Conservation (phyloP, 2,113 vertebrate genomes). For the Bufo gargarizans region DNA sequence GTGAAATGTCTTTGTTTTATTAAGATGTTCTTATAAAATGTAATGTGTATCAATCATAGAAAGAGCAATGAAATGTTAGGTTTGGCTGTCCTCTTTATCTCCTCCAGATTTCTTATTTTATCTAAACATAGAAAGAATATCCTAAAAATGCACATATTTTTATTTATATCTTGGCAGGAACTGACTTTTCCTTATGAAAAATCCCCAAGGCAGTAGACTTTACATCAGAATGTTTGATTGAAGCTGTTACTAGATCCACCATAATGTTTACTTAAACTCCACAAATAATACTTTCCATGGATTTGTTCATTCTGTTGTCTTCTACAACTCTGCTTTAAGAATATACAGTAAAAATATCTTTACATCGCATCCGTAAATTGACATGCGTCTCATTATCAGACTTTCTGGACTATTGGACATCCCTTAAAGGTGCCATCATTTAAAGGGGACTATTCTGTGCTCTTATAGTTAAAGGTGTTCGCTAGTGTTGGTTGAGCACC, state of each 20-base stretch:
- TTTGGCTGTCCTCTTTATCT: not conserved
- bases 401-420: not conserved
- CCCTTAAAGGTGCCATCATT: not conserved
- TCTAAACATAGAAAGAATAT: not conserved
- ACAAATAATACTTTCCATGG: not conserved
- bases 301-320: not conserved
- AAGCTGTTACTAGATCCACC: not conserved
- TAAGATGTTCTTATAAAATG: not conserved
- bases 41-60: not conserved
- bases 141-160: constrained; percentile 21
- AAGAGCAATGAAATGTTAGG: not conserved
- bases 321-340: not conserved
- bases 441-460: too few relatives aligned
- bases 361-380: not conserved
- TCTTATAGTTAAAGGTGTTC: too few relatives aligned
- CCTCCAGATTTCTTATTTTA: not conserved
- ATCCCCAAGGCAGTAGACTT: not conserved
- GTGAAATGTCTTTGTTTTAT: not conserved
- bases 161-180: constrained; percentile 26
- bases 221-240: not conserved
- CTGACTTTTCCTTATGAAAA: not conserved
- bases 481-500: too few relatives aligned
- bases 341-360: not conserved
- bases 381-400: not conserved
- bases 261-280: not conserved